Percentiles rank a stretch among this genome's conserved stretches.
These are phyloP conservation scores for Onychostruthus taczanowskii DNA, from an alignment of 2,113 vertebrate genomes.

Conservation along the genomic window DNA sequence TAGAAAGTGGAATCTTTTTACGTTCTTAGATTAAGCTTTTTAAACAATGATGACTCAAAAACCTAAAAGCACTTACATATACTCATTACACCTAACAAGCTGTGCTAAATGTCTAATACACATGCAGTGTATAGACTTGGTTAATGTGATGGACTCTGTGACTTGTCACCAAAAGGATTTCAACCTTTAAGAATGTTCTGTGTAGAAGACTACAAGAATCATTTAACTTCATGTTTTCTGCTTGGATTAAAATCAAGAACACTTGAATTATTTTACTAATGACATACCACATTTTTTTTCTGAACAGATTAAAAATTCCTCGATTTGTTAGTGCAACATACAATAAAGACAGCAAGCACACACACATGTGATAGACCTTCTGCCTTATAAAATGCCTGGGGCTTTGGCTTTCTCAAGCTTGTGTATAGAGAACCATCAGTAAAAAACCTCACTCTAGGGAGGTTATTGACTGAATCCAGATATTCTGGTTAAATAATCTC, in stretches of 20 bases:
- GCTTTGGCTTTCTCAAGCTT: not conserved
- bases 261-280: not conserved
- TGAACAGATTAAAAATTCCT: not conserved
- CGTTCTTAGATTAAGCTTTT: not conserved
- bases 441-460: not conserved
- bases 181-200: not conserved
- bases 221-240: not conserved
- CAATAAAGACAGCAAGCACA: not conserved
- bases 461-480: not conserved
- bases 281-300: not conserved
- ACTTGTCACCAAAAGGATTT: not conserved
- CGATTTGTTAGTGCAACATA: not conserved
- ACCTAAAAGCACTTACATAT: not conserved
- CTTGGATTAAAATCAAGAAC: not conserved
- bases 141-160: not conserved
- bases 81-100: not conserved
- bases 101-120: not conserved
- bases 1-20: not conserved
- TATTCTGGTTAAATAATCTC: not conserved
- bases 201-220: not conserved
- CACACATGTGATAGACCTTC: not conserved
- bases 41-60: not conserved
- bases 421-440: not conserved
- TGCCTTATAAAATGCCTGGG: not conserved
- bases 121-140: not conserved